phyloP scores from a whole-genome alignment of 2,113 vertebrate genomes.

The Oreochromis tanganicae region DNA sequence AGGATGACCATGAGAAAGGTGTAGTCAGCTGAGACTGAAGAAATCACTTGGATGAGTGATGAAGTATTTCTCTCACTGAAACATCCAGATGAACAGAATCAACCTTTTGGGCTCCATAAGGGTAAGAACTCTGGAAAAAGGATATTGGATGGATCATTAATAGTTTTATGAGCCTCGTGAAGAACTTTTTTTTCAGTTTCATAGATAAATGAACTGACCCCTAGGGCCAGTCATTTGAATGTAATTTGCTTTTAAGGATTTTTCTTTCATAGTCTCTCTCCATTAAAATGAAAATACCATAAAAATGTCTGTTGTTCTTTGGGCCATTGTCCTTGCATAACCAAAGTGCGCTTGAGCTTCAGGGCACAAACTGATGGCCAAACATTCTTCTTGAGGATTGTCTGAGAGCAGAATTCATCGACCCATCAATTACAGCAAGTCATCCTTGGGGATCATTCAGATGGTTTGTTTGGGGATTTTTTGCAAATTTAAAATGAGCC shows the following conservation, averaged over 20 bases:
- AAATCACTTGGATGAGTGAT: not conserved
- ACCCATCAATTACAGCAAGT: not conserved
- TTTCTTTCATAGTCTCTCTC: not conserved
- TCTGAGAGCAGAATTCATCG: not conserved
- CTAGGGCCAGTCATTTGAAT: not conserved
- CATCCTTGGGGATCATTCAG: not conserved
- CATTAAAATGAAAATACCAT: not conserved
- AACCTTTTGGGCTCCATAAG: not conserved
- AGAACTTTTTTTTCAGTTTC: not conserved
- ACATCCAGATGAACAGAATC: not conserved
- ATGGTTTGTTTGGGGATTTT: fast-evolving
- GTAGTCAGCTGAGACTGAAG: not conserved
- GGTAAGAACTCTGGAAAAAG: not conserved
- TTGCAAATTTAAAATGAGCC: not conserved
- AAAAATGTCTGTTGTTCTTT: not conserved
- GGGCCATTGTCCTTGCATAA: not conserved
- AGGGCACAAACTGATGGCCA: not conserved
- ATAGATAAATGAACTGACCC: not conserved
- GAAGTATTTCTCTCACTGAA: not conserved
- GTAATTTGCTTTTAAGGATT: not conserved
- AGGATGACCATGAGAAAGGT: not conserved
- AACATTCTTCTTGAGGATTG: not conserved
- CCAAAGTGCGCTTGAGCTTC: not conserved
- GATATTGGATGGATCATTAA: not conserved
- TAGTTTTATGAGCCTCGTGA: not conserved